Evolutionary conservation across 53 echinoderm and acorn worm species (phyloP).

Genomic region (Holothuria leucospilota): DNA sequence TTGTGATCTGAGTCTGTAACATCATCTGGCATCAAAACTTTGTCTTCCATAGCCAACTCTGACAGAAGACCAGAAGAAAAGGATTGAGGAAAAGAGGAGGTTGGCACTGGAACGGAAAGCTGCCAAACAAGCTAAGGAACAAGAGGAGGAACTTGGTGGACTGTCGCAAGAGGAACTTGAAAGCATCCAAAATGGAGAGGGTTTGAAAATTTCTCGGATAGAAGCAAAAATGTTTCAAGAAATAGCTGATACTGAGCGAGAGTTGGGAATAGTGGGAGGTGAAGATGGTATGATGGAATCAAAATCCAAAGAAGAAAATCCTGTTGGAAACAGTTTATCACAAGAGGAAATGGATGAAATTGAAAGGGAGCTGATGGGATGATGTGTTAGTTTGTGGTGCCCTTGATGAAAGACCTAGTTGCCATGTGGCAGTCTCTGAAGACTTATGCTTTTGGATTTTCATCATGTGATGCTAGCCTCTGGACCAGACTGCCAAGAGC

Average conservation of each 20-base stretch:
- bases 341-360: conserved; percentile 37
- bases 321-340: neutral
- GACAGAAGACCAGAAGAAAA: conserved; percentile 79
- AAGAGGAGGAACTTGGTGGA: neutral
- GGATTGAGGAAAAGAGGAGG: conserved; percentile 87
- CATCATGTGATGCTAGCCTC: too few relatives aligned
- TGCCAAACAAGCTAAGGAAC: conserved; percentile 32
- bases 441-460: too few relatives aligned
- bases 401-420: too few relatives aligned
- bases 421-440: too few relatives aligned
- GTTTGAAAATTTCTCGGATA: neutral
- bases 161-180: conserved; percentile 38
- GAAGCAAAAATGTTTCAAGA: conserved; percentile 12
- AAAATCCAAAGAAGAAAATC: neutral
- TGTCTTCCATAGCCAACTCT: conserved; percentile 47
- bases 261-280: neutral
- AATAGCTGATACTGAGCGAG: neutral
- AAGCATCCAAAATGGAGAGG: neutral
- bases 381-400: neutral
- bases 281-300: too few relatives aligned
- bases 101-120: conserved; percentile 75
- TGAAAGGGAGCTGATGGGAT: conserved; percentile 24
- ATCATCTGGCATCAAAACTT: too few relatives aligned
- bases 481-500: too few relatives aligned
- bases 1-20: too few relatives aligned